Conservation (phyloP, 2,888 invertebrate species). For the Mythimna ferrago region DNA sequence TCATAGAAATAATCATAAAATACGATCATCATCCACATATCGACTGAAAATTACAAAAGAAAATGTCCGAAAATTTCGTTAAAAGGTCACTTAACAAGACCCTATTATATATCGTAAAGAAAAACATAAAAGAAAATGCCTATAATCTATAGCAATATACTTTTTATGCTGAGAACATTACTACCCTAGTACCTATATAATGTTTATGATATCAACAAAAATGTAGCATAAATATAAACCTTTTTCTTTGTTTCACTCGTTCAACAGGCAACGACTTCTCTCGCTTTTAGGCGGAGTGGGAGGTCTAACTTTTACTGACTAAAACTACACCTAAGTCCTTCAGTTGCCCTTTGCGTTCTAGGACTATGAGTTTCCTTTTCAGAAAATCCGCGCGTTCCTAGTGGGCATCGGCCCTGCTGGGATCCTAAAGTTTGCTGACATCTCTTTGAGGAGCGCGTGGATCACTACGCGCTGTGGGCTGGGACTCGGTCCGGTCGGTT, state of each 20-base stretch:
- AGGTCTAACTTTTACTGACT: no score
- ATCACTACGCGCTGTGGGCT: no score
- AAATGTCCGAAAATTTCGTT: not conserved
- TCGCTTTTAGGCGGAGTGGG: no score
- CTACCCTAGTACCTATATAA: not conserved
- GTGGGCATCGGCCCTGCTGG: no score
- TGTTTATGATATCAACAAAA: conserved; percentile 9
- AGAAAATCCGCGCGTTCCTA: no score
- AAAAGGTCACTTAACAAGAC: not conserved
- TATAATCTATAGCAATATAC: not conserved
- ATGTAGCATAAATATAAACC: not conserved
- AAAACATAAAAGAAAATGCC: conserved; percentile 1
- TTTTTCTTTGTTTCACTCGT: not conserved
- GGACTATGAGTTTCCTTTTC: no score
- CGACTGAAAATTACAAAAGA: not conserved
- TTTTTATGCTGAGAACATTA: conserved; percentile 14
- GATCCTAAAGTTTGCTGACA: no score
- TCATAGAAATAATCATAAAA: not conserved
- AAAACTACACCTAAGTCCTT: no score
- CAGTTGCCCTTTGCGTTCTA: no score
- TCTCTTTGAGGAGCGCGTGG: no score
- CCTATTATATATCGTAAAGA: not conserved
- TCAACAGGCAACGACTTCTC: no score
- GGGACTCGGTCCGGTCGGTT: no score
- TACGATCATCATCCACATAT: not conserved